Conservation (phyloP, 2,113 vertebrate genomes). For the Laticauda laticaudata region DNA sequence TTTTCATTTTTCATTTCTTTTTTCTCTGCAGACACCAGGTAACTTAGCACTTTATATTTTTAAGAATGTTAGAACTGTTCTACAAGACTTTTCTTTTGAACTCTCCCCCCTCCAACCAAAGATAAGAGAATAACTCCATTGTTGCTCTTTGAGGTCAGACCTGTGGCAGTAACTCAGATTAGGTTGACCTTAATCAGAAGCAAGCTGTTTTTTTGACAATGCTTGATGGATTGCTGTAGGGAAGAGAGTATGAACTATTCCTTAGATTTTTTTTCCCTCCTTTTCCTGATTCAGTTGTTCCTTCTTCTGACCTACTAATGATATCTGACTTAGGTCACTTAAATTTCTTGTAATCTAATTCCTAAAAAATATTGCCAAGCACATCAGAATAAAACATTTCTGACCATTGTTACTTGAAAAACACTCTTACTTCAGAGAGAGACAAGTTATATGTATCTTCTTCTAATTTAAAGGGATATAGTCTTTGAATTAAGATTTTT, state of each 20-base stretch:
- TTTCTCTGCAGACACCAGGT: not conserved
- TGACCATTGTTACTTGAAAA: slow-evolving; percentile 45
- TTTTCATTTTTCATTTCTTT: not conserved
- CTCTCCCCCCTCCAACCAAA: slow-evolving; percentile 47
- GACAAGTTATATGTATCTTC: slow-evolving; percentile 50
- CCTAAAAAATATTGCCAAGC: slow-evolving; percentile 50
- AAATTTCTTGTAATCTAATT: slow-evolving; percentile 49
- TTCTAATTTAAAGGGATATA: slow-evolving; percentile 52
- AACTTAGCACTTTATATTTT: slow-evolving; percentile 12
- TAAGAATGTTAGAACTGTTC: slow-evolving; percentile 42
- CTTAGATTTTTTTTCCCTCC: slow-evolving; percentile 42
- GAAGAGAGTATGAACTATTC: slow-evolving; percentile 25
- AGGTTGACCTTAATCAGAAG: slow-evolving; percentile 61
- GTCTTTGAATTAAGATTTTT: slow-evolving; percentile 51
- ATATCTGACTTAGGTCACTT: slow-evolving; percentile 65
- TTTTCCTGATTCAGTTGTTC: slow-evolving; percentile 57
- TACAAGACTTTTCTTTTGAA: slow-evolving; percentile 39
- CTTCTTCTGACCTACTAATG: slow-evolving; percentile 68
- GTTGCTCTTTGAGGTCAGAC: slow-evolving; percentile 65
- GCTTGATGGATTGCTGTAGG: slow-evolving; percentile 58
- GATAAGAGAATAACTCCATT: slow-evolving; percentile 59
- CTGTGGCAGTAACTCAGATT: slow-evolving; percentile 69
- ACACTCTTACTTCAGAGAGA: slow-evolving; percentile 39
- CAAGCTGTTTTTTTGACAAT: slow-evolving; percentile 62
- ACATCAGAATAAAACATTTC: slow-evolving; percentile 56